phyloP scores from a whole-genome alignment of 2,113 vertebrate genomes.

The Columba janthina region DNA sequence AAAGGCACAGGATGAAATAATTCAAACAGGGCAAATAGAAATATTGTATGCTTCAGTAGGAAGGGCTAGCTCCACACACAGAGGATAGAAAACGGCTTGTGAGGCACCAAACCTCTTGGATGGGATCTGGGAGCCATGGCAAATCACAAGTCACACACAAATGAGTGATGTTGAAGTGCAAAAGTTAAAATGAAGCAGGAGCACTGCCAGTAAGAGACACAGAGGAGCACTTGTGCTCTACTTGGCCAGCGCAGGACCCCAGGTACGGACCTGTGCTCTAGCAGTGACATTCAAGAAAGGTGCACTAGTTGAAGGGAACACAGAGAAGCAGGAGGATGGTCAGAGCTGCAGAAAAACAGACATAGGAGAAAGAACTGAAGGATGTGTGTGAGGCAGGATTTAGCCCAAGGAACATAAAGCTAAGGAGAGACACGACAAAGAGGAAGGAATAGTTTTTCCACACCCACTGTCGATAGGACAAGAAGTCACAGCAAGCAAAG shows the following conservation, averaged over 20 bases:
- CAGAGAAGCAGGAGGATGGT: background rate
- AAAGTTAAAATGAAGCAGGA: background rate
- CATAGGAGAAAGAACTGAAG: background rate
- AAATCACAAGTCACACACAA: background rate
- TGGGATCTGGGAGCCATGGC: background rate
- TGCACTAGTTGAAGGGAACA: background rate
- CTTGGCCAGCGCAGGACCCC: background rate
- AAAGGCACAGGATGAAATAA: background rate
- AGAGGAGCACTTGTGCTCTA: background rate
- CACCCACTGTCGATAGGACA: background rate
- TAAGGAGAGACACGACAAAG: background rate
- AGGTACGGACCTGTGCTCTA: background rate
- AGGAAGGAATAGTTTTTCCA: background rate
- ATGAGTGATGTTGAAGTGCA: fast-evolving
- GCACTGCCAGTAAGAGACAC: background rate
- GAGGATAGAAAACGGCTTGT: background rate
- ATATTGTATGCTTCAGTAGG: background rate
- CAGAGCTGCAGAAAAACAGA: background rate
- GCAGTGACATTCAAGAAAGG: background rate
- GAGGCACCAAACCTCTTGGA: background rate
- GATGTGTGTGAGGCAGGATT: background rate
- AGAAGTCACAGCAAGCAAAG: background rate
- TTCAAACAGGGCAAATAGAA: background rate
- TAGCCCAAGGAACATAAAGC: background rate
- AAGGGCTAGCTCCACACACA: background rate